Evolutionary conservation across 2,113 vertebrate species (phyloP).

Genomic region (Butorides virescens): DNA sequence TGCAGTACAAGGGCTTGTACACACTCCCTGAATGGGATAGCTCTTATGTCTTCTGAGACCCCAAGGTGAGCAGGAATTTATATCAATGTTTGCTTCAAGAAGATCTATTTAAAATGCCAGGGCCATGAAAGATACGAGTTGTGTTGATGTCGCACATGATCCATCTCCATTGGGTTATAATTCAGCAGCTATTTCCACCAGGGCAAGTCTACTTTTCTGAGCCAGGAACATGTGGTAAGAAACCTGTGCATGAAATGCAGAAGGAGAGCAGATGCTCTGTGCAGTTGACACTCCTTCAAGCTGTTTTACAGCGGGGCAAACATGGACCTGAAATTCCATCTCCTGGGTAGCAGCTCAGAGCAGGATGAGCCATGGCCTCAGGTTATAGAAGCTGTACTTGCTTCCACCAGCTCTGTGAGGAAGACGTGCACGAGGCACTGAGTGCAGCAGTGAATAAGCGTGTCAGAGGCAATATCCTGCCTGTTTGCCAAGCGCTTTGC

Average conservation of each 20-base stretch:
- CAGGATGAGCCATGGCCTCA: background rate
- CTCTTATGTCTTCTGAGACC: background rate
- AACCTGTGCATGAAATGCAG: background rate
- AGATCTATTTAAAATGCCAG: background rate
- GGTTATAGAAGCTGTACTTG: background rate
- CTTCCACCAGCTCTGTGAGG: background rate
- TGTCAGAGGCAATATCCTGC: background rate
- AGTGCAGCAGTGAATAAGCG: background rate
- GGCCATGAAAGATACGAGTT: background rate
- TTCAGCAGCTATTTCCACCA: background rate
- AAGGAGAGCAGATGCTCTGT: background rate
- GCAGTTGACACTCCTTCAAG: background rate
- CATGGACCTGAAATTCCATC: background rate
- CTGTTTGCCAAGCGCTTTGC: background rate
- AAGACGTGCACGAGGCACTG: background rate
- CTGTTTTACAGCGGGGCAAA: background rate
- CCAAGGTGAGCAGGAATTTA: background rate
- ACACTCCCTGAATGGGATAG: background rate
- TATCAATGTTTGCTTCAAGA: background rate
- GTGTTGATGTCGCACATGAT: background rate
- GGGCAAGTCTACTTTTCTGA: background rate
- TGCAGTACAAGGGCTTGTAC: background rate
- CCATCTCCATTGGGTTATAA: background rate
- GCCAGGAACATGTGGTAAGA: background rate
- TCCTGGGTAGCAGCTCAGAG: background rate